phyloP scores from a whole-genome alignment of 2,113 vertebrate genomes.

The Catharus minimus region DNA sequence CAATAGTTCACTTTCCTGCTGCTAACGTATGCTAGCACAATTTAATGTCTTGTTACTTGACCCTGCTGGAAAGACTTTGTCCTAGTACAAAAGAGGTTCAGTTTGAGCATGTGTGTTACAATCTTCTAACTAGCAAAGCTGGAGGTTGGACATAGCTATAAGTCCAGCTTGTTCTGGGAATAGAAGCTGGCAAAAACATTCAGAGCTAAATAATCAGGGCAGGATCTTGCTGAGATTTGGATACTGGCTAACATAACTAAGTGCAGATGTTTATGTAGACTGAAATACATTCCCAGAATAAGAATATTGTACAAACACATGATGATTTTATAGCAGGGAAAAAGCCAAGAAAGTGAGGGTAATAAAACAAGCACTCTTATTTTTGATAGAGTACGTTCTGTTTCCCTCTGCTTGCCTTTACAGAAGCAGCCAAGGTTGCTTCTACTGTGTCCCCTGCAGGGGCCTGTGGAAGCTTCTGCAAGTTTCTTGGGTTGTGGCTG shows the following conservation, averaged over 20 bases:
- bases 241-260: background rate
- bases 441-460: background rate
- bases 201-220: conserved; percentile 29
- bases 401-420: background rate
- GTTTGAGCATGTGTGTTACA: background rate
- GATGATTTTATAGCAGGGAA: background rate
- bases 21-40: background rate
- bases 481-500: background rate
- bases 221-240: conserved; percentile 34
- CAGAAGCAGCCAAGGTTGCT: background rate
- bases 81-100: background rate
- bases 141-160: conserved; percentile 15
- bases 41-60: conserved; percentile 35
- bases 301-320: conserved; percentile 11
- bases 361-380: background rate
- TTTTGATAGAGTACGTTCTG: background rate
- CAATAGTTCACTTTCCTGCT: conserved; percentile 19
- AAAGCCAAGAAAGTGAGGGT: background rate
- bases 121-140: conserved; percentile 2
- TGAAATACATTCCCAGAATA: conserved; percentile 34
- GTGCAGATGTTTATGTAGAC: conserved; percentile 59
- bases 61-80: conserved; percentile 22
- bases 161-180: conserved; percentile 50
- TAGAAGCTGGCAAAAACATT: conserved; percentile 62
- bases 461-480: background rate